Conservation (phyloP, 35 echinoderm and acorn worm genomes). For the Patiria miniata region DNA sequence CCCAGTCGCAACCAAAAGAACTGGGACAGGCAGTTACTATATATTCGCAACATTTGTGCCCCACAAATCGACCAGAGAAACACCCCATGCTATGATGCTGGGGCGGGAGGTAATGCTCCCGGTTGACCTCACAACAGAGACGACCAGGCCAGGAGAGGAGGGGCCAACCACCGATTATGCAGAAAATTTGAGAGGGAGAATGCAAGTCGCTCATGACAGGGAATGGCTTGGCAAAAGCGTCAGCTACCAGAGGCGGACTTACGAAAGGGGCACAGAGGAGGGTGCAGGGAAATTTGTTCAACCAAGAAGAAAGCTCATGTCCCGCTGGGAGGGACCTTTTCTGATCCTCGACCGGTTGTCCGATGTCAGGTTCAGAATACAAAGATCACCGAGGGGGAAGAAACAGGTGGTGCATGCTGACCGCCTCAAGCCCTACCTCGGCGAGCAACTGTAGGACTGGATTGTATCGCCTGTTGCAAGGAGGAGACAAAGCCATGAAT, state of each 20-base stretch:
- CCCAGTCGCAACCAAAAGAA: slow-evolving; percentile 42
- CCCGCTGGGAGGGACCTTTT: slow-evolving; percentile 57
- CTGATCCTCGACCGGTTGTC: slow-evolving; percentile 24
- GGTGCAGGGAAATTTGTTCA: slow-evolving; percentile 40
- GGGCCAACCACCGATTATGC: slow-evolving; percentile 15
- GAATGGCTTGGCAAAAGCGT: neutral
- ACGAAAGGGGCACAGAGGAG: neutral
- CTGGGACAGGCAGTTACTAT: slow-evolving; percentile 45
- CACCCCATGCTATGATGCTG: slow-evolving; percentile 56
- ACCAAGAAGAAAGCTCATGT: slow-evolving; percentile 15
- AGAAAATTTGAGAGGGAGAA: neutral
- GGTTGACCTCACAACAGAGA: neutral
- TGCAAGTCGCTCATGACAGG: neutral
- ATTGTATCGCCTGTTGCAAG: too few species aligned
- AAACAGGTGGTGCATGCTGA: slow-evolving; percentile 44
- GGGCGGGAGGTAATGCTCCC: slow-evolving; percentile 25
- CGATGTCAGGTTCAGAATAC: slow-evolving; percentile 34
- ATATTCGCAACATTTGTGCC: slow-evolving; percentile 33
- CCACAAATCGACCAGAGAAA: slow-evolving; percentile 33
- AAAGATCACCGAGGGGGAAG: neutral
- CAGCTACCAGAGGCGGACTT: slow-evolving; percentile 6
- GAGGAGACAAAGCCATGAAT: too few species aligned
- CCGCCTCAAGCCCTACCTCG: slow-evolving; percentile 26
- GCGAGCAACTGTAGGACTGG: neutral
- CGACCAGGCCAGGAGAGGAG: neutral